Evolutionary conservation across 2,888 invertebrate species (phyloP).

Genomic region (Molanna angustata): DNA sequence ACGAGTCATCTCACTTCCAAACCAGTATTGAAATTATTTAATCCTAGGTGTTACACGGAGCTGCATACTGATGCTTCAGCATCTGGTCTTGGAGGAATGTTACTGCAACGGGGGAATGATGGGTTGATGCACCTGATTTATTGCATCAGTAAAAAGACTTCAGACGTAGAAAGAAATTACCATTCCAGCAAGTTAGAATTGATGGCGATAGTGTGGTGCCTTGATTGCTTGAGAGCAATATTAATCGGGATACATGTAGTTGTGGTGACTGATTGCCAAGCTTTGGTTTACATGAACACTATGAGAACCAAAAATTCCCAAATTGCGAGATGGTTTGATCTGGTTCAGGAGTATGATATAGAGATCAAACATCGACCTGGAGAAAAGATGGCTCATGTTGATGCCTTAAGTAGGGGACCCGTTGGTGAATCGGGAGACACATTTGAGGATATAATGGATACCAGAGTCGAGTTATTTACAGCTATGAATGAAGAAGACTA

Average conservation of each 20-base stretch:
- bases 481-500: background rate
- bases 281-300: background rate
- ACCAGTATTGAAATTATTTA: background rate
- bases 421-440: too few relatives aligned
- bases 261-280: too few relatives aligned
- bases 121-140: background rate
- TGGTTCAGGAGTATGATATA: slow-evolving; percentile 1
- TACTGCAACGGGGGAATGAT: background rate
- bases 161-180: background rate
- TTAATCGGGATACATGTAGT: background rate
- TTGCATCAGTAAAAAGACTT: slow-evolving; percentile 5
- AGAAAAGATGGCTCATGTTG: background rate
- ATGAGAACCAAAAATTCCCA: background rate
- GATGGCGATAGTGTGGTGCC: slow-evolving; percentile 1
- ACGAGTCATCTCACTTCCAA: background rate
- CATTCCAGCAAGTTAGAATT: slow-evolving; percentile 1
- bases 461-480: too few relatives aligned
- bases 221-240: background rate
- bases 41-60: slow-evolving; percentile 1
- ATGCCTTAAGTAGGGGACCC: background rate
- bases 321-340: background rate
- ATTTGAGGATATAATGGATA: too few relatives aligned
- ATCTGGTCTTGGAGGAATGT: background rate
- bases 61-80: slow-evolving; percentile 5
- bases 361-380: background rate